Conservation (phyloP, 2,888 invertebrate genomes). For the Leptinotarsa tumamoca region DNA sequence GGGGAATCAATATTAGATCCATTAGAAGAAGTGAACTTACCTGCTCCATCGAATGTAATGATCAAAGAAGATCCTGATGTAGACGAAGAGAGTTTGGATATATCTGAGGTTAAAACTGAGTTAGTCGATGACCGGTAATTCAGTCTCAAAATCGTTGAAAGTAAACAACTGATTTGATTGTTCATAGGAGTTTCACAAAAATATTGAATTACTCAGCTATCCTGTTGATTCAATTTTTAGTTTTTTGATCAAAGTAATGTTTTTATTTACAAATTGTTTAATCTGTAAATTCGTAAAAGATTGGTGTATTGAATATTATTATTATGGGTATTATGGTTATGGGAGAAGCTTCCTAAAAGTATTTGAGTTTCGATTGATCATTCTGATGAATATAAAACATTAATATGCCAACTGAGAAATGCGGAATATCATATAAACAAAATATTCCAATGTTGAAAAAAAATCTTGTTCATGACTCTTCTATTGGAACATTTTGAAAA, state of each 20-base stretch:
- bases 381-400: no score
- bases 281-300: neutral
- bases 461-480: no score
- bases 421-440: no score
- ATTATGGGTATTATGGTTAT: slow-evolving; percentile 5
- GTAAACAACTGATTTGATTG: slow-evolving; percentile 11
- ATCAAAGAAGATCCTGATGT: slow-evolving; percentile 7
- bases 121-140: slow-evolving; percentile 24
- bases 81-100: slow-evolving; percentile 19
- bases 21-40: slow-evolving; percentile 1
- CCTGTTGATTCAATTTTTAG: neutral
- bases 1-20: slow-evolving; percentile 12
- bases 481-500: no score
- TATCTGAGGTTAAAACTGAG: slow-evolving; percentile 17
- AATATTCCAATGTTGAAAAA: no score
- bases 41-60: neutral
- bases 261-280: slow-evolving; percentile 6
- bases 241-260: neutral
- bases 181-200: neutral
- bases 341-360: neutral
- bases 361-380: neutral
- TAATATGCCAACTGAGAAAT: no score
- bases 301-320: slow-evolving; percentile 15
- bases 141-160: neutral
- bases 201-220: slow-evolving; percentile 8